Evolutionary conservation across 1,140 invertebrate genomes (phyloP), one percentile per base, ranked within the genome.

Genomic region (Solenopsis fugax): DNA sequence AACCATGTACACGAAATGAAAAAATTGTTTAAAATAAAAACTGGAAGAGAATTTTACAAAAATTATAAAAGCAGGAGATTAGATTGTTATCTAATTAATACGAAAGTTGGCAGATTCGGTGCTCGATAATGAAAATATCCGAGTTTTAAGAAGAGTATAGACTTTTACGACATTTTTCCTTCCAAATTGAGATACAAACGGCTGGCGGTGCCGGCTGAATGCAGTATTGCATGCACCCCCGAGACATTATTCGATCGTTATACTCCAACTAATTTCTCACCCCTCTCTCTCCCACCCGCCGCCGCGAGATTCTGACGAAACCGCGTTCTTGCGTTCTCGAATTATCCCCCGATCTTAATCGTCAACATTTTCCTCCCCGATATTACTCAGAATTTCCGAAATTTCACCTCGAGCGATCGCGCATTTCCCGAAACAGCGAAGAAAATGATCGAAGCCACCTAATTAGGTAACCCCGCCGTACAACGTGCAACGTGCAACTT

Each of bases 181-280:
- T 2, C 21, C 16, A 56, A 41, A 71, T 37, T 37, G 6, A 48
- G 10, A 45, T 29, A 48, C 2, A 1, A n/a, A 60, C 56, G 29
- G 21, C 9, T 29, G 21, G 13, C 24, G 16, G 18, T 56, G 24
- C 69, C 80, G 80, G 80, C n/a, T 84, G 16, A 84, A 84, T 60
- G 54, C 41, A 58, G 18, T 48, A 84, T 62, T 60, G 69, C 69
- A 60, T 48, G 80, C 80, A 73, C 67, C n/a, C 18, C 16, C 41
- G 21, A 58, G n/a, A 13, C 18, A 60, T 58, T 73, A 75, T 73
- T 48, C 69, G 80, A 84, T 84, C 80, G 69, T 84, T 60, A 82
- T 13, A 75, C 41, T 18, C 29, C 41, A 13, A 72, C 21, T 48
- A 54, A 73, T 75, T 24, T 75, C 72, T 62, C 29, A 1, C 24